Evolutionary conservation across 2,797 vertebrate species (phyloP), one percentile per base, ranked within the genome.

Genomic region (Enteromius fasciolatus): DNA sequence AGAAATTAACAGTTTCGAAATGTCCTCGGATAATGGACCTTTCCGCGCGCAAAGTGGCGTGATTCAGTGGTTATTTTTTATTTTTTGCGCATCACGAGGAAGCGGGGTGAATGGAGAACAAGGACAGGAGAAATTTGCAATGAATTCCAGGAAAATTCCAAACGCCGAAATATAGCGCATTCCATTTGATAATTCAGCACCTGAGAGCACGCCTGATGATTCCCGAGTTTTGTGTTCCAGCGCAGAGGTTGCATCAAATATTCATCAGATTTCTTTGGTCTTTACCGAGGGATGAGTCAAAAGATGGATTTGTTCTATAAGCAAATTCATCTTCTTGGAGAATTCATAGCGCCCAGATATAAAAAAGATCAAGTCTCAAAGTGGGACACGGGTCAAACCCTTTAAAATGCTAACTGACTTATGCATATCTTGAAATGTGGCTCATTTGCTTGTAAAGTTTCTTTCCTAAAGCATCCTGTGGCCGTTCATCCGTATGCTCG

Each of bases 1-100:
- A 88, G 84, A 91, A 91, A 91, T 92, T 79, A 89, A 87, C 85
- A 85, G 68, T 90, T 80, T 69, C 12, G 33, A 72, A 86, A 73
- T 66, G 78, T 31, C 72, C 46, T 76, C 15, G 2, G n/a, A 64
- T 81, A 80, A 77, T 74, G 28, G 76, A 73, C 52, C 79, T 79
- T 85, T 28, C 68, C 14, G 10, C 17, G 12, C 11, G 9, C 59
- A 41, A 76, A 86, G 41, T 79, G 75, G 70, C 5, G 17, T 78
- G 80, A 80, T 85, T 73, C 61, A 48, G 59, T 82, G 74, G 85
- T 82, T 57, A 4, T 36, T n/a, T 52, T 50, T 44, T 68, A 3
- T 41, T 20, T 66, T 82, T 41, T 25, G 61, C 59, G 61, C 14
- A 31, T 33, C 15, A 33, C 69, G 57, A 36, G 14, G 48, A 78